phyloP scores from a whole-genome alignment of 2,113 vertebrate species.

The Rhinolophus sinicus region DNA sequence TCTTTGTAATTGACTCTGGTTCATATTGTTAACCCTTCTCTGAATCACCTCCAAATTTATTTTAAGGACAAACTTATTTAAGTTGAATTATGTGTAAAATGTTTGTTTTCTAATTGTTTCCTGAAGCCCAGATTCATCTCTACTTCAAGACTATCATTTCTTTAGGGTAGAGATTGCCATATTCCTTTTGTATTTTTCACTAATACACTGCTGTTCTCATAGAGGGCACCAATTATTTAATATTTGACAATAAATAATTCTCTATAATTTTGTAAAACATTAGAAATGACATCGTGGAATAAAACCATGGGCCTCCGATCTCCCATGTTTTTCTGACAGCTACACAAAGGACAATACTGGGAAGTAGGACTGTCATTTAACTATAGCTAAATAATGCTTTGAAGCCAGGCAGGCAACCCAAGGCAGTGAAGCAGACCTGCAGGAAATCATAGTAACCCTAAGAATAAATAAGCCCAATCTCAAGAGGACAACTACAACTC shows the following conservation, averaged over 20 bases:
- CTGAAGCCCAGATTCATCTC: not conserved
- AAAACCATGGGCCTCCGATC: not conserved
- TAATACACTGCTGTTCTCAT: not conserved
- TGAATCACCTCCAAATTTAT: not conserved
- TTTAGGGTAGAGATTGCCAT: not conserved
- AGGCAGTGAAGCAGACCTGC: not conserved
- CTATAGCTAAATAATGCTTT: constrained; percentile 4
- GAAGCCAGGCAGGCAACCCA: not conserved
- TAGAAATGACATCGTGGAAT: not conserved
- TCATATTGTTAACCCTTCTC: not conserved
- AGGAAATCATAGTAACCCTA: not conserved
- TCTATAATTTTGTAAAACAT: not conserved
- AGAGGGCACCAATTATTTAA: not conserved
- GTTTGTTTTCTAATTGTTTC: not conserved
- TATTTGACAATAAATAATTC: not conserved
- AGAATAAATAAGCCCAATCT: not conserved
- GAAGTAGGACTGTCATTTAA: not conserved
- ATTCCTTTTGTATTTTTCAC: constrained; percentile 9
- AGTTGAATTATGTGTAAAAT: constrained; percentile 3
- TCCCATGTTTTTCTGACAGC: not conserved
- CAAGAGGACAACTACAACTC: not conserved
- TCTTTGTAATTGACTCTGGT: not conserved
- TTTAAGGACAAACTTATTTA: constrained; percentile 30
- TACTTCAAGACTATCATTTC: not conserved
- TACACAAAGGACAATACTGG: not conserved